Evolutionary conservation across 2,888 invertebrate genomes (phyloP), one percentile per base, ranked within the genome.

Genomic region (Drosophila diplacantha): DNA sequence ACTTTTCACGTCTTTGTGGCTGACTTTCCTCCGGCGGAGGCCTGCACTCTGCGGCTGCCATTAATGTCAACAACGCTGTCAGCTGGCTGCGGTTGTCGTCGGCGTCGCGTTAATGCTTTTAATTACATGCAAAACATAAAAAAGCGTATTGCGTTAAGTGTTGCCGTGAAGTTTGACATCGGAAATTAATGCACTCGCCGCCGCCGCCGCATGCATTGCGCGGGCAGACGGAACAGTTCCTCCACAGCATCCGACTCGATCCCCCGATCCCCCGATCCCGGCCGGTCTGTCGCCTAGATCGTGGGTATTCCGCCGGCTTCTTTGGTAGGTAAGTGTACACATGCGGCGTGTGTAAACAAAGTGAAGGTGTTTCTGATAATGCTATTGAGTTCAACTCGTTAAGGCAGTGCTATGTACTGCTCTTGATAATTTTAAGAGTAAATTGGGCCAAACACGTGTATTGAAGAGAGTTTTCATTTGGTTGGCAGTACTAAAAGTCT

Each of bases 151-250:
- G 56, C 79, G 51, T 75, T 71, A 69, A 74, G 81, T 79, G 75
- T 83, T 72, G 69, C 79, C 64, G 66, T 75, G 83, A 78, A 72
- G 75, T 81, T 79, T 81, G 83, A 83, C 78, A 78, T 61, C 63
- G 50, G 44, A 68, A 75, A 66, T 75, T 43, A 71, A 81, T 81
- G 81, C 74, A 80, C 37, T 47, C 61, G 63, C 29, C 41, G 43
- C 16, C n/a, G 22, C 55, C 50, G 43, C 55, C 61, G 61, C 50
- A 47, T 43, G 39, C 67, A 60, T 22, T 29, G 50, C 54, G 71
- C 55, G 63, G 64, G 64, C 56, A 38, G 56, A 49, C 70, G 43
- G 18, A 43, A 39, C 35, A 67, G 52, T 67, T 67, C 49, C 44
- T 29, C 18, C 29, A 29, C 29, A 29, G 44, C 29, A 18, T 29